A percentile compares a stretch with the other conserved stretches of the same genome.
These are phyloP conservation scores for Drosophila mettleri DNA, from an alignment of 2,888 invertebrate species.

Conservation along the genomic window DNA sequence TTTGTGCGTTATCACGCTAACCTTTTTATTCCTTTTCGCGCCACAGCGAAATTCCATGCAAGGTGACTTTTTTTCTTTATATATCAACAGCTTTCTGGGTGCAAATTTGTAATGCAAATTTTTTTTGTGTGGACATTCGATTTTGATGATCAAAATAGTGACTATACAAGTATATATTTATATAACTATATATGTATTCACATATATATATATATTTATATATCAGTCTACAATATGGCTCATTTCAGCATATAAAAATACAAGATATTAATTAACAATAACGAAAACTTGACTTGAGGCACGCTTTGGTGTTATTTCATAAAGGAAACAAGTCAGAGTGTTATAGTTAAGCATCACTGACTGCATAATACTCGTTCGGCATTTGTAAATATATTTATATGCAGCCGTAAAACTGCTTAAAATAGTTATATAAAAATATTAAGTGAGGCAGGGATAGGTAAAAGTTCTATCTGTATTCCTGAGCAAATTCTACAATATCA, in stretches of 20 bases:
- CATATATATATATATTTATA: constrained; percentile 5
- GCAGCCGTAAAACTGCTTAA: too few species aligned
- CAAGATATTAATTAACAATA: constrained; percentile 78
- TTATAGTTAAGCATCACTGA: background rate
- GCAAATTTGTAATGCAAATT: constrained; percentile 81
- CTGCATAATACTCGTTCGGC: background rate
- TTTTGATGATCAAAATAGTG: constrained; percentile 38
- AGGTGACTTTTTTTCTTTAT: constrained; percentile 74
- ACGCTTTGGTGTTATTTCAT: constrained; percentile 78
- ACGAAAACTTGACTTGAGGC: constrained; percentile 76
- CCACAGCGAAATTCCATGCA: constrained; percentile 77
- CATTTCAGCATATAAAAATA: constrained; percentile 61
- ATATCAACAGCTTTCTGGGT: constrained; percentile 63
- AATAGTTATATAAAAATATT: too few species aligned
- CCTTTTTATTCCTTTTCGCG: constrained; percentile 31
- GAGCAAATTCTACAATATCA: too few species aligned
- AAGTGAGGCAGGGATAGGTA: too few species aligned
- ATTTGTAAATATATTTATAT: too few species aligned
- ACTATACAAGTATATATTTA: constrained; percentile 4
- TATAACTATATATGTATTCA: constrained; percentile 28
- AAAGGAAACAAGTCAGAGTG: constrained; percentile 21
- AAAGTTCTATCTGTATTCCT: too few species aligned
- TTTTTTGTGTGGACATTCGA: constrained; percentile 37
- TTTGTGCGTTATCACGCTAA: constrained; percentile 55
- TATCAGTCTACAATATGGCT: background rate